phyloP scores from a whole-genome alignment of 2,113 vertebrate species.

The Tamias sibiricus region DNA sequence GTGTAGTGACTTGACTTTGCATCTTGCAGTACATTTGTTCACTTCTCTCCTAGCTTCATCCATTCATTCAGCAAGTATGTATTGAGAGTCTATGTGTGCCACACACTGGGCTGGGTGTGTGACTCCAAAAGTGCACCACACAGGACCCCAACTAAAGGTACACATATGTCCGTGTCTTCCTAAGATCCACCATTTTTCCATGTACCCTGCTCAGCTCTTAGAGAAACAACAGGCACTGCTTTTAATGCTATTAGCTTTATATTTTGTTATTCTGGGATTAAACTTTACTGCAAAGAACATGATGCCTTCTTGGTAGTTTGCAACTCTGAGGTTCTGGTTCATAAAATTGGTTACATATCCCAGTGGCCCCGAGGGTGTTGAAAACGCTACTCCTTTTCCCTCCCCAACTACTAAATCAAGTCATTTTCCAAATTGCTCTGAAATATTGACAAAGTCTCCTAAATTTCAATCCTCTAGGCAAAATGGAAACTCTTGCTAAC shows the following conservation, averaged over 20 bases:
- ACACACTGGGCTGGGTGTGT: too few relatives aligned
- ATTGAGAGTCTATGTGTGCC: not conserved
- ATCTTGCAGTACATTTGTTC: not conserved
- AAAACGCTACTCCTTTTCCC: not conserved
- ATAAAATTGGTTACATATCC: not conserved
- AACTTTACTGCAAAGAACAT: not conserved
- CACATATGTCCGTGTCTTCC: not conserved
- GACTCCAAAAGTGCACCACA: not conserved
- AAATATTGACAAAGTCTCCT: not conserved
- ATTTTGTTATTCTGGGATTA: not conserved
- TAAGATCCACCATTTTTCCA: not conserved
- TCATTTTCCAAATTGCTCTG: conserved; percentile 27
- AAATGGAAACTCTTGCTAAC: not conserved
- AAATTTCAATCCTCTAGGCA: not conserved
- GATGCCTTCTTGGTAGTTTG: not conserved
- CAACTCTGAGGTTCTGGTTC: conserved; percentile 14
- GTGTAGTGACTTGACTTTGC: not conserved
- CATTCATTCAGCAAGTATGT: not conserved
- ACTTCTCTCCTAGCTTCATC: not conserved
- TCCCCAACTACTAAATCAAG: not conserved
- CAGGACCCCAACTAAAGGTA: not conserved
- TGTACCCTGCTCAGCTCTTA: not conserved
- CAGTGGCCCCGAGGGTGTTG: not conserved
- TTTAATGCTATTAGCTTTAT: not conserved
- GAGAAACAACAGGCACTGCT: not conserved